phyloP scores from a whole-genome alignment of 1,140 invertebrate species.

The Calliopsis andreniformis region DNA sequence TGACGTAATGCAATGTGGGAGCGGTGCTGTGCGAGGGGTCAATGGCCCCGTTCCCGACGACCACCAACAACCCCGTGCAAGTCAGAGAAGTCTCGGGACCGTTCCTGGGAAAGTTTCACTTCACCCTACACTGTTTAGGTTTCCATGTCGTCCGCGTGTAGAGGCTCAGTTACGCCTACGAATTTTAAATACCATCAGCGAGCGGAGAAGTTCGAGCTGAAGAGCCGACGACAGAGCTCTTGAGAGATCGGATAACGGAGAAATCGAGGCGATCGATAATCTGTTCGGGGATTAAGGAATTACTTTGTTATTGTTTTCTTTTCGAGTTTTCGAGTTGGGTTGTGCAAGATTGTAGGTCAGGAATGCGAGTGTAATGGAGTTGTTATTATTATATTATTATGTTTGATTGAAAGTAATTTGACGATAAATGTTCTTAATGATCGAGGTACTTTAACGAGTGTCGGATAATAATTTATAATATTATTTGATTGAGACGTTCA shows the following conservation, averaged over 20 bases:
- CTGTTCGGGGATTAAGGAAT: too few species aligned
- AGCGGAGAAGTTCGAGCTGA: not conserved
- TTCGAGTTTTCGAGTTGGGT: too few species aligned
- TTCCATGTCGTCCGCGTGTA: not conserved
- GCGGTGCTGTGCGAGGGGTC: constrained; percentile 66
- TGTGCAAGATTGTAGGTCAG: too few species aligned
- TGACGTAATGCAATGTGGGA: constrained; percentile 75
- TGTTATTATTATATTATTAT: too few species aligned
- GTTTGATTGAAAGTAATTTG: too few species aligned
- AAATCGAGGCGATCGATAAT: not conserved
- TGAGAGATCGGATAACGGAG: not conserved
- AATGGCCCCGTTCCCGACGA: constrained; percentile 66
- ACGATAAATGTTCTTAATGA: too few species aligned
- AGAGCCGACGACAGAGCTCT: not conserved
- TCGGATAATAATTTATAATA: too few species aligned
- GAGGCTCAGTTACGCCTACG: not conserved
- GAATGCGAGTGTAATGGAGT: too few species aligned
- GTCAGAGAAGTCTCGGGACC: constrained; percentile 20
- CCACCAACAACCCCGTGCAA: constrained; percentile 66
- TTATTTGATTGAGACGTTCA: too few species aligned
- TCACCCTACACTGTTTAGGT: not conserved
- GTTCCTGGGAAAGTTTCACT: constrained; percentile 30
- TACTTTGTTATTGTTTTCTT: too few species aligned
- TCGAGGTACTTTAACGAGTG: too few species aligned
- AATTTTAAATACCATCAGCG: not conserved